phyloP scores from a whole-genome alignment of 1,140 invertebrate genomes.

The Drosophila kohkoa region DNA sequence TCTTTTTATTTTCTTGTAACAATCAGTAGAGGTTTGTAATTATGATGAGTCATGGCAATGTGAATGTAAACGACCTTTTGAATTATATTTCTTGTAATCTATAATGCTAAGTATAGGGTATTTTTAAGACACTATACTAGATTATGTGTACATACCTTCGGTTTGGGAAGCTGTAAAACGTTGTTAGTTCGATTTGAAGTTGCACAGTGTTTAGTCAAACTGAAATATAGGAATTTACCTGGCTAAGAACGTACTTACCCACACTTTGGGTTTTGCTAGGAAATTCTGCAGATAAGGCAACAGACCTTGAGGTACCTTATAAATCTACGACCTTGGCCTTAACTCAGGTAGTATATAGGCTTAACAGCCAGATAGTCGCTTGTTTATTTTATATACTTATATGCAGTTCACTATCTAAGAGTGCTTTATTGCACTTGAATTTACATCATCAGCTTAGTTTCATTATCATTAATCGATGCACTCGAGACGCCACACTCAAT shows the following conservation, averaged over 20 bases:
- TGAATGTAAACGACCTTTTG: not conserved
- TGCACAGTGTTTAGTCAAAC: not conserved
- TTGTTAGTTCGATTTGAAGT: slow-evolving; percentile 10
- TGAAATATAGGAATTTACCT: slow-evolving; percentile 5
- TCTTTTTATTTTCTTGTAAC: not conserved
- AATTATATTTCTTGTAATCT: not conserved
- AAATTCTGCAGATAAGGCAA: not conserved
- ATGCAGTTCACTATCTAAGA: not conserved
- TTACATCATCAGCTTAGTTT: not conserved
- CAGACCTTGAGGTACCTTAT: not conserved
- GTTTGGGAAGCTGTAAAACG: not conserved
- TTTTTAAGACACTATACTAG: not conserved
- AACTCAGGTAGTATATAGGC: not conserved
- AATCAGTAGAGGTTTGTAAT: not conserved
- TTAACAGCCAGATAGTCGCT: not conserved
- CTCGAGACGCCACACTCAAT: slow-evolving; percentile 11
- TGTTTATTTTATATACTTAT: not conserved
- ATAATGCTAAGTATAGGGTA: not conserved
- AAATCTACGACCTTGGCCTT: not conserved
- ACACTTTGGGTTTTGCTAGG: not conserved
- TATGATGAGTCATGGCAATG: not conserved
- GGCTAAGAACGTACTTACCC: not conserved
- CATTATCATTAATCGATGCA: not conserved
- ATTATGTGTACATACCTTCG: not conserved
- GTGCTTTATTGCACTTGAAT: slow-evolving; percentile 8